phyloP scores from a whole-genome alignment of 2,797 vertebrate genomes.

The Gadopsis bispinosus region DNA sequence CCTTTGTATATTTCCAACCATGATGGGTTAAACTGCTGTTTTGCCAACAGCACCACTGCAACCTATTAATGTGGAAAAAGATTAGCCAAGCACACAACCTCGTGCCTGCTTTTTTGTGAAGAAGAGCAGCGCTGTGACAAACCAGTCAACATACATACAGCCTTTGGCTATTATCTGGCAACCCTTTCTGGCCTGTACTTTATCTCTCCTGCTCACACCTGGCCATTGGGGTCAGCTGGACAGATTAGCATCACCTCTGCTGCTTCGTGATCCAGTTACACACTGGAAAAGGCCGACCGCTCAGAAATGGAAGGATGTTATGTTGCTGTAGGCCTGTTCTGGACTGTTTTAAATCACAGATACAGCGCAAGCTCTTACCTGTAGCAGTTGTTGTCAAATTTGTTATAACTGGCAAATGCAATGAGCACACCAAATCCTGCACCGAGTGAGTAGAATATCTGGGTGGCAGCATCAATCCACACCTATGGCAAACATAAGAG shows the following conservation, averaged over 20 bases:
- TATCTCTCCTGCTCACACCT: conserved; percentile 56
- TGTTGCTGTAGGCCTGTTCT: conserved; percentile 30
- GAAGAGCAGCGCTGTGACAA: conserved; percentile 41
- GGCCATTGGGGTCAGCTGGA: conserved; percentile 29
- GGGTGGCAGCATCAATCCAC: conserved; percentile 98
- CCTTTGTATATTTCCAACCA: conserved; percentile 17
- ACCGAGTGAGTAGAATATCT: conserved; percentile 98
- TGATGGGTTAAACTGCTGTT: conserved; percentile 17
- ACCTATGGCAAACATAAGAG: conserved; percentile 84
- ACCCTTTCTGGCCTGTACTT: conserved; percentile 46
- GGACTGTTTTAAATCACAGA: conserved; percentile 13
- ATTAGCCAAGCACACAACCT: conserved; percentile 45
- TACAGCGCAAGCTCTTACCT: conserved; percentile 84
- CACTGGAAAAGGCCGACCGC: conserved; percentile 15
- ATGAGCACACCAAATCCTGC: conserved; percentile 98
- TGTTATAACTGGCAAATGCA: conserved; percentile 99
- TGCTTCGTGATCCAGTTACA: conserved; percentile 48
- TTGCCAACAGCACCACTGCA: conserved; percentile 20
- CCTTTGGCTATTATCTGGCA: conserved; percentile 62
- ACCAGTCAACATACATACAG: conserved; percentile 37
- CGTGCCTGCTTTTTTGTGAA: conserved; percentile 37
- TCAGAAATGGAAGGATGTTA: conserved; percentile 31
- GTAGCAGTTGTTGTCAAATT: conserved; percentile 99
- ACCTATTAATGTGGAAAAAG: conserved; percentile 47
- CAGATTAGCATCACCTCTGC: conserved; percentile 63